A percentile compares a stretch with the other conserved stretches of the same genome.
These are phyloP conservation scores for Druceiella hillmani DNA, from an alignment of 2,888 invertebrate genomes.

Conservation along the genomic window DNA sequence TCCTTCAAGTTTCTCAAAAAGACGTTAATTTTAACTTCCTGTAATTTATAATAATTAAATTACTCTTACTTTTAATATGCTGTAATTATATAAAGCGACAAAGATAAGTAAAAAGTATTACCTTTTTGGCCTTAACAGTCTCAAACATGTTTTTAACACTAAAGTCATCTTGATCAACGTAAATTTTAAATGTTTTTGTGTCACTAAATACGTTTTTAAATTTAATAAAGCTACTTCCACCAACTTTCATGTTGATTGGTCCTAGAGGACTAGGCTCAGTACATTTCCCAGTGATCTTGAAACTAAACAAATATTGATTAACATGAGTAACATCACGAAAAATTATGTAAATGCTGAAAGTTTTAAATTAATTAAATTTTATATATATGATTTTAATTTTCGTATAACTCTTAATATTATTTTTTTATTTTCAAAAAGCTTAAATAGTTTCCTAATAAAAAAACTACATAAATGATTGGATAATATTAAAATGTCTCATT, in stretches of 20 bases:
- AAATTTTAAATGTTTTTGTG: slow-evolving; percentile 33
- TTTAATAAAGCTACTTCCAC: slow-evolving; percentile 30
- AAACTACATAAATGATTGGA: too few species aligned
- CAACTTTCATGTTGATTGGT: slow-evolving; percentile 35
- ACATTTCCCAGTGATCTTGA: slow-evolving; percentile 36
- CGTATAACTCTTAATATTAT: too few species aligned
- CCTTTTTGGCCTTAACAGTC: slow-evolving; percentile 31
- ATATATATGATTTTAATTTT: not conserved
- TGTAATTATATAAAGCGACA: not conserved
- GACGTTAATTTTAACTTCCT: slow-evolving; percentile 36
- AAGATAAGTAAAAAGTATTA: slow-evolving; percentile 11
- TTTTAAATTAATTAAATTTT: not conserved
- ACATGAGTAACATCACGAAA: too few species aligned
- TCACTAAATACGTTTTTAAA: slow-evolving; percentile 43
- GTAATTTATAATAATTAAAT: slow-evolving; percentile 17
- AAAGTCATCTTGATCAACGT: slow-evolving; percentile 37
- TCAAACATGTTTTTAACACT: slow-evolving; percentile 31
- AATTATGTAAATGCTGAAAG: slow-evolving; percentile 11
- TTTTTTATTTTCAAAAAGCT: too few species aligned
- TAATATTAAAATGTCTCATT: too few species aligned
- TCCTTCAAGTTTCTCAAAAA: slow-evolving; percentile 30
- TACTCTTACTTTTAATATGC: too few species aligned
- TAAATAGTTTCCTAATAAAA: too few species aligned
- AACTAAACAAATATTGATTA: too few species aligned
- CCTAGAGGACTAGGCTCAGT: slow-evolving; percentile 39